Evolutionary conservation across 1,140 invertebrate species (phyloP).

Genomic region (Neuroterus valhalla): DNA sequence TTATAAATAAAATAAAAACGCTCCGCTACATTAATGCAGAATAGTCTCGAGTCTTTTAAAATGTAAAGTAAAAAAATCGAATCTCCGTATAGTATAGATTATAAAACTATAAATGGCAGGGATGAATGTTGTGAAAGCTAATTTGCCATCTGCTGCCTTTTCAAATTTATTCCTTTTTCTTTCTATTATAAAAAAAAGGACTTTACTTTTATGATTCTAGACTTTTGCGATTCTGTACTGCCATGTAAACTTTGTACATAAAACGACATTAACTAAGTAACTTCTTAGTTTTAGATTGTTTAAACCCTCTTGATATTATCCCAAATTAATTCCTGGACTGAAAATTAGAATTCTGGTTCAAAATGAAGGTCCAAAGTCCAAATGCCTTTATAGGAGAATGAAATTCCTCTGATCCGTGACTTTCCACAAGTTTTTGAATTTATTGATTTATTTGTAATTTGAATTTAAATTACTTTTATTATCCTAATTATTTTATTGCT

Average conservation of each 20-base stretch:
- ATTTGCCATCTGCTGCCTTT: not conserved
- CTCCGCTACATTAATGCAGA: conserved; percentile 28
- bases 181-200: conserved; percentile 31
- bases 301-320: too few relatives aligned
- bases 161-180: conserved; percentile 14
- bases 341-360: too few relatives aligned
- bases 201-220: not conserved
- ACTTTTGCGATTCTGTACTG: conserved; percentile 47
- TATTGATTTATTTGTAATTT: too few relatives aligned
- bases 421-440: too few relatives aligned
- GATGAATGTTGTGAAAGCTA: not conserved
- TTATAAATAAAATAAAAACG: conserved; percentile 37
- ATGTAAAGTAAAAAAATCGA: conserved; percentile 10
- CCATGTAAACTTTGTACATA: conserved; percentile 65
- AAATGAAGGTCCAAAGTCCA: too few relatives aligned
- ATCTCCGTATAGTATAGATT: not conserved
- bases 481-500: too few relatives aligned
- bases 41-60: conserved; percentile 19
- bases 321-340: too few relatives aligned
- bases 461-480: too few relatives aligned
- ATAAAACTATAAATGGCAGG: conserved; percentile 6
- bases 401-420: too few relatives aligned
- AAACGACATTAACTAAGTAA: conserved; percentile 45
- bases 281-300: conserved; percentile 27
- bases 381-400: too few relatives aligned